A percentile compares a stretch with the other conserved stretches of the same genome.
Evolutionary conservation across 2,888 invertebrate genomes (phyloP).

Genomic region (Melitaea athalia): DNA sequence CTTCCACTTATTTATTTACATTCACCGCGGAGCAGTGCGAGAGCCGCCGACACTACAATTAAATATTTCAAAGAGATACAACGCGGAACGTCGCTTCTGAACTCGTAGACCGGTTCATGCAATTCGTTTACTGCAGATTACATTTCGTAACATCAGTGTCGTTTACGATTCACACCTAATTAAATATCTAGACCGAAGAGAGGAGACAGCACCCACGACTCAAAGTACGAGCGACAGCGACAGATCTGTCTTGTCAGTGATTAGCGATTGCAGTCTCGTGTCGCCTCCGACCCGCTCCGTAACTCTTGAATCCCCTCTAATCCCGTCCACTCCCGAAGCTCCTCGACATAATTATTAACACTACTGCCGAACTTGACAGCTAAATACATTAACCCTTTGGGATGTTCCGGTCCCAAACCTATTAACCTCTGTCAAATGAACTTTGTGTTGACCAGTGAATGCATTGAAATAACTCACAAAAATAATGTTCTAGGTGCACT

Average conservation of each 20-base stretch:
- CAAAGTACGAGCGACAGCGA: background rate
- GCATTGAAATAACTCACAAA: background rate
- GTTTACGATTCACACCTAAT: background rate
- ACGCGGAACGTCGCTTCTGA: constrained; percentile 7
- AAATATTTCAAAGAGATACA: constrained; percentile 19
- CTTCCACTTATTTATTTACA: constrained; percentile 22
- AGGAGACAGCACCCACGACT: background rate
- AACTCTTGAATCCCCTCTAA: background rate
- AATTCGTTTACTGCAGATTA: constrained; percentile 1
- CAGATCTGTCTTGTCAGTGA: no score
- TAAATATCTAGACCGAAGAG: background rate
- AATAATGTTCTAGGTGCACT: no score
- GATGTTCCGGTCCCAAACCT: constrained; percentile 7
- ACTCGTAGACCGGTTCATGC: constrained; percentile 5
- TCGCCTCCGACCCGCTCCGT: background rate
- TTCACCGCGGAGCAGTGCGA: constrained; percentile 9
- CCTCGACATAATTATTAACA: constrained; percentile 17
- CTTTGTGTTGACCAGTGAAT: constrained; percentile 10
- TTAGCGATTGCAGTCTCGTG: background rate
- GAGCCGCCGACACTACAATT: constrained; percentile 11
- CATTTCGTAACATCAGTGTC: background rate
- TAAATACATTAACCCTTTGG: constrained; percentile 18
- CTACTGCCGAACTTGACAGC: constrained; percentile 11
- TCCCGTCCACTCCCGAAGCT: background rate
- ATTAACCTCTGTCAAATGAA: constrained; percentile 22